Base-by-base conservation (phyloP, 2,113 vertebrate species). In the Formicarius rufipectus region DNA sequence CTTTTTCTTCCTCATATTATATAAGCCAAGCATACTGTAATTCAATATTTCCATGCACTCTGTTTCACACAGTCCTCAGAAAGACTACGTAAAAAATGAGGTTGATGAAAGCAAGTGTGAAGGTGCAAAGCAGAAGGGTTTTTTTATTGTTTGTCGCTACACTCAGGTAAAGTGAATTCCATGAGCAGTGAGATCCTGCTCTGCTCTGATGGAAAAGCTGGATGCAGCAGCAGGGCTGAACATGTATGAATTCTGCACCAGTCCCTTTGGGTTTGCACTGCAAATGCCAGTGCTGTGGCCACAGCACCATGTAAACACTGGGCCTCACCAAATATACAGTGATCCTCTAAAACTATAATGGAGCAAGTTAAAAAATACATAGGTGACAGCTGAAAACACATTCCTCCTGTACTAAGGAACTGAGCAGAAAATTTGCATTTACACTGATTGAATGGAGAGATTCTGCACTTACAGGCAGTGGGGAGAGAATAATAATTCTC, bases 341-440 rank as follows among this genome's bases (percentile, higher is more conserved):
- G 35, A 74, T 59, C 47, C 35, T 86, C 71, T 83, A 80, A 91
- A 96, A 90, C 58, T 14, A 81, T 69, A 74, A 95, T 44, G 56
- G 62, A 62, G 37, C 67, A 85, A 83, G 87, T 93, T 90, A 85
- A 96, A 95, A n/a, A 87, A 89, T 66, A 58, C 67, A 75, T 12
- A 56, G 76, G 62, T 73, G 90, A 53, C 73, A 81, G 73, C 53
- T 91, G 69, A 79, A 64, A 63, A 93, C 81, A 39, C 0, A 0
- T 11, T 92, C 62, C 63, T 92, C 47, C 45, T 59, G 3, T 52
- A 33, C 22, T 45, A 49, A 64, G 74, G 71, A 73, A 66, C 4
- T 0, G 1, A 66, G 90, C 53, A 89, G 58, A 76, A 81, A 76
- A 90, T 86, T 49, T 86, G 60, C 88, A 60, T 90, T 67, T 78